These are phyloP conservation scores for Phasianus colchicus DNA, from an alignment of 2,113 vertebrate species.

Conservation along the genomic window DNA sequence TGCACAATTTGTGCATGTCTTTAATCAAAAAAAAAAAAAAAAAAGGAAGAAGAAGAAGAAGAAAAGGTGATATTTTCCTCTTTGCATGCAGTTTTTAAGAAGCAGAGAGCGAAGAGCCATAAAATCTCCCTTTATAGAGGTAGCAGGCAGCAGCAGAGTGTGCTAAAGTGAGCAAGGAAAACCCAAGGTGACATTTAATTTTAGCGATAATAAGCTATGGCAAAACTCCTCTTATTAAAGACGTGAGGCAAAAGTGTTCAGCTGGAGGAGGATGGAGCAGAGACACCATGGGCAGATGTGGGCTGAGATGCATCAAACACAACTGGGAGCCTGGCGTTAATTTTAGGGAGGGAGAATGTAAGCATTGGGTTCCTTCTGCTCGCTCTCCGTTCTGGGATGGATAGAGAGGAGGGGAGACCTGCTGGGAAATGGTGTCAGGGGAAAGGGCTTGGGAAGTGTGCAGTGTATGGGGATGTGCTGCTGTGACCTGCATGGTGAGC, in stretches of 20 bases:
- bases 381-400: too few species aligned
- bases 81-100: slow-evolving; percentile 48
- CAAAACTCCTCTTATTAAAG: slow-evolving; percentile 60
- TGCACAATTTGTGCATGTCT: not conserved
- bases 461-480: too few species aligned
- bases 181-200: slow-evolving; percentile 76
- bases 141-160: slow-evolving; percentile 40
- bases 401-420: too few species aligned
- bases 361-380: too few species aligned
- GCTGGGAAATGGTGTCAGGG: too few species aligned
- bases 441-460: too few species aligned
- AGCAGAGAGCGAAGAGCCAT: slow-evolving; percentile 21
- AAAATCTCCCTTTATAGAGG: slow-evolving; percentile 65
- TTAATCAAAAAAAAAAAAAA: not conserved
- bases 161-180: slow-evolving; percentile 57
- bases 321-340: slow-evolving; percentile 13
- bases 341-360: slow-evolving; percentile 14
- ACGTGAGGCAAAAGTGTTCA: slow-evolving; percentile 31
- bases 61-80: not conserved
- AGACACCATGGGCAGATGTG: not conserved
- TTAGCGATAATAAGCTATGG: slow-evolving; percentile 62
- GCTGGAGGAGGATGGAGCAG: not conserved
- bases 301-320: not conserved
- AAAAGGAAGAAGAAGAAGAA: not conserved
- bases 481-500: too few species aligned